phyloP scores from a whole-genome alignment of 2,888 invertebrate genomes.

The Cetonia aurata region DNA sequence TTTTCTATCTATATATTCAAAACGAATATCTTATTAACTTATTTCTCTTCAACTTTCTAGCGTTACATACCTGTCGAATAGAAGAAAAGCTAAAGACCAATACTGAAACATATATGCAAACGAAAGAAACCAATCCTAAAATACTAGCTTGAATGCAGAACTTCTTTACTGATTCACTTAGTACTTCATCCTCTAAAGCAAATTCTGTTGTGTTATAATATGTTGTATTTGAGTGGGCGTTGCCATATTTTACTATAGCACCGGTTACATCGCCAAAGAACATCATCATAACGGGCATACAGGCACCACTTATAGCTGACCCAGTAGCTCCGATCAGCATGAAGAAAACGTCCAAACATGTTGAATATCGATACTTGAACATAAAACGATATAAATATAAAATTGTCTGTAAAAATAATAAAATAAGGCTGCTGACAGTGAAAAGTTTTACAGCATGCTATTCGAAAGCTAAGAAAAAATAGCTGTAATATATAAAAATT shows the following conservation, averaged over 20 bases:
- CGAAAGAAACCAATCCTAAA: conserved; percentile 71
- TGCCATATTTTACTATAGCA: conserved; percentile 70
- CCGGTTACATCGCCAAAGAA: conserved; percentile 75
- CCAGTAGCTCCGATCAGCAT: conserved; percentile 71
- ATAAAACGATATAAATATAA: not conserved
- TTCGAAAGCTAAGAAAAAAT: too few relatives aligned
- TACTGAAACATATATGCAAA: conserved; percentile 74
- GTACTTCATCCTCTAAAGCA: conserved; percentile 60
- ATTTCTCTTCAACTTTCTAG: not conserved
- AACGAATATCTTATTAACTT: not conserved
- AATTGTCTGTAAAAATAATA: not conserved
- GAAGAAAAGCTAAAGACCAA: conserved; percentile 78
- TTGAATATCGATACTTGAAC: conserved; percentile 76
- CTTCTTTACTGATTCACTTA: conserved; percentile 67
- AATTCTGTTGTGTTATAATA: conserved; percentile 44
- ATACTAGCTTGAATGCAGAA: conserved; percentile 74
- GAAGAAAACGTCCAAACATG: conserved; percentile 69
- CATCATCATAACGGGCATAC: conserved; percentile 76
- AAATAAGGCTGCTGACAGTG: not conserved
- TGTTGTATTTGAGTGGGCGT: conserved; percentile 42
- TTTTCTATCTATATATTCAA: conserved; percentile 69
- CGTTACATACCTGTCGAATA: conserved; percentile 72
- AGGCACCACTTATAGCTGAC: conserved; percentile 72
- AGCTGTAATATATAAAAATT: too few relatives aligned
- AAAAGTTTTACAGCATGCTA: not conserved